Conservation (phyloP, 2,113 vertebrate species). For the Hippocampus mohnikei region DNA sequence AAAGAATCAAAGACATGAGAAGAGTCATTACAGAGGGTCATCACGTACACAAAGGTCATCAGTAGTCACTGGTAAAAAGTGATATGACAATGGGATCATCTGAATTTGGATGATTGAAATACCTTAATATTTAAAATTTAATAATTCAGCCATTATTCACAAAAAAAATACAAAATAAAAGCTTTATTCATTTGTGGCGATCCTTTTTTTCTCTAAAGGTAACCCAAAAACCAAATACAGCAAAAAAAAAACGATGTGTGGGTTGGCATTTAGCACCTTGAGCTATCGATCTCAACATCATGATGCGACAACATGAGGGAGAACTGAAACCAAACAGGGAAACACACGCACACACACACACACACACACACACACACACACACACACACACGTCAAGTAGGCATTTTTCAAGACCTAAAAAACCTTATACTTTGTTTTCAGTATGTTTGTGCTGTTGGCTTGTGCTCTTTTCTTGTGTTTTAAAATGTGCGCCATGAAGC, state of each 20-base stretch:
- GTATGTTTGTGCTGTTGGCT: not conserved
- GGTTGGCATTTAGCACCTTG: not conserved
- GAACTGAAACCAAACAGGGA: slow-evolving; percentile 34
- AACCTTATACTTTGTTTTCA: slow-evolving; percentile 5
- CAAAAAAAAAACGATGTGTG: not conserved
- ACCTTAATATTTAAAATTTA: not conserved
- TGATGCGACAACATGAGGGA: not conserved
- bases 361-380: no score
- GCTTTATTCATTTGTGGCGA: not conserved
- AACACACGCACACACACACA: no score
- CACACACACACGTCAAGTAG: not conserved
- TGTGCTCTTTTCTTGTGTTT: not conserved
- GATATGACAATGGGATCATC: not conserved
- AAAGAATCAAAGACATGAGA: not conserved
- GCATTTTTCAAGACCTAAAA: slow-evolving; percentile 1
- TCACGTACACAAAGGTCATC: not conserved
- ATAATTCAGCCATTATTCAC: not conserved
- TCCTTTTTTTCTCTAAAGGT: not conserved
- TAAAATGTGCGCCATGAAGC: not conserved
- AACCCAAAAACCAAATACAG: not conserved
- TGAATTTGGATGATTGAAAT: not conserved
- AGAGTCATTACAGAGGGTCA: not conserved
- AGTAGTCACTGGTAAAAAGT: not conserved
- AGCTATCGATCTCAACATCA: not conserved
- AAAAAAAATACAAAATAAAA: not conserved